These are phyloP conservation scores for Lepidocyrtoides sp. DNA, from an alignment of 2,888 invertebrate species.

Conservation along the genomic window DNA sequence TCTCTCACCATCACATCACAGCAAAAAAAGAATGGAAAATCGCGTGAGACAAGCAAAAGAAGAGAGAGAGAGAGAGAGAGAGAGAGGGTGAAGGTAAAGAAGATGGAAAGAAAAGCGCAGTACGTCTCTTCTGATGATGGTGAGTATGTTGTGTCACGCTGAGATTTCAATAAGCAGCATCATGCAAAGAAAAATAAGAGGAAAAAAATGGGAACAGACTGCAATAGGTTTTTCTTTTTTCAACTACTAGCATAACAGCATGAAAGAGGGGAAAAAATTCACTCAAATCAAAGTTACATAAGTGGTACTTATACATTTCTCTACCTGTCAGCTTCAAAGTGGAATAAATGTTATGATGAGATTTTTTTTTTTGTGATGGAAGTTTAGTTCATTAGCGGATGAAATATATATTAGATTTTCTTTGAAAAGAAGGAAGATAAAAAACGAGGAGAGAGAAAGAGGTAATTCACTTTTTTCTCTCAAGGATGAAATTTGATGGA, in stretches of 20 bases:
- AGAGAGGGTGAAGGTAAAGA: not conserved
- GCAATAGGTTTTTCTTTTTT: not conserved
- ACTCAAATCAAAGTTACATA: not conserved
- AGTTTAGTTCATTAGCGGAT: conserved; percentile 17
- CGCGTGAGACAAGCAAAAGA: not conserved
- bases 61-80: not conserved
- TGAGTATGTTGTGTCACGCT: not conserved
- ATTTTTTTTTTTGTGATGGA: not conserved
- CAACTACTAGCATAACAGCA: no score
- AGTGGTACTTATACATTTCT: not conserved
- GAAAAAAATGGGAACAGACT: not conserved
- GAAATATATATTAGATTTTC: conserved; percentile 1
- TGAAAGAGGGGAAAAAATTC: not conserved
- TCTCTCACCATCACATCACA: no score
- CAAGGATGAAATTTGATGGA: not conserved
- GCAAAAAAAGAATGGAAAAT: not conserved
- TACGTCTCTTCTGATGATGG: not conserved
- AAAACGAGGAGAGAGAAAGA: not conserved
- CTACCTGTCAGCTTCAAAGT: not conserved
- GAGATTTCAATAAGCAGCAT: not conserved
- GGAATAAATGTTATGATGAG: not conserved
- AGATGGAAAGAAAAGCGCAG: not conserved
- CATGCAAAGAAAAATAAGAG: not conserved
- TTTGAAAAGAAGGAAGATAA: not conserved
- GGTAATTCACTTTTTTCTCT: not conserved